These are phyloP conservation scores for Ceyx cyanopectus DNA, from an alignment of 2,113 vertebrate species.

Conservation along the genomic window DNA sequence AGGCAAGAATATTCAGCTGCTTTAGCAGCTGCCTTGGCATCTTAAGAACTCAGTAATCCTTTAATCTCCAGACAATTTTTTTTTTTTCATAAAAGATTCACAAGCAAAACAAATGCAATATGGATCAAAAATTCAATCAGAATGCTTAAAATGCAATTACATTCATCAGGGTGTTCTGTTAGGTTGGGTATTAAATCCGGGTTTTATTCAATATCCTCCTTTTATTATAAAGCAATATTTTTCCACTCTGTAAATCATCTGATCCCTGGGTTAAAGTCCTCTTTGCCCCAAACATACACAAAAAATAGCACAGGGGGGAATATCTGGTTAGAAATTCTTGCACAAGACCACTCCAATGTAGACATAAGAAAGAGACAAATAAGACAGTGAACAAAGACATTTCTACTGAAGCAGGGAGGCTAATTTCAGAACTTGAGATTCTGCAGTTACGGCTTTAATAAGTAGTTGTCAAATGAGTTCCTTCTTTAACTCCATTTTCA, in stretches of 20 bases:
- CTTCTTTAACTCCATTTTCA: slow-evolving; percentile 35
- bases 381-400: slow-evolving; percentile 7
- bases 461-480: slow-evolving; percentile 42
- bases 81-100: slow-evolving; percentile 78
- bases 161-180: slow-evolving; percentile 84
- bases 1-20: slow-evolving; percentile 78
- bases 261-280: slow-evolving; percentile 82
- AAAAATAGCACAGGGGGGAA: slow-evolving; percentile 10
- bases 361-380: slow-evolving; percentile 31
- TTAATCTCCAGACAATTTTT: slow-evolving; percentile 83
- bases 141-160: slow-evolving; percentile 88
- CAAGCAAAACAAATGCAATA: slow-evolving; percentile 86
- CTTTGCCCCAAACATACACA: slow-evolving; percentile 65
- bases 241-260: slow-evolving; percentile 82
- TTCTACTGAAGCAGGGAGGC: slow-evolving; percentile 34
- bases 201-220: slow-evolving; percentile 85
- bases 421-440: slow-evolving; percentile 59
- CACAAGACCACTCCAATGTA: not conserved
- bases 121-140: slow-evolving; percentile 88
- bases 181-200: slow-evolving; percentile 82
- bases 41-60: slow-evolving; percentile 85
- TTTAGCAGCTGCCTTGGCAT: slow-evolving; percentile 80
- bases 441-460: slow-evolving; percentile 56
- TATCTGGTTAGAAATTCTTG: slow-evolving; percentile 40
- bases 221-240: slow-evolving; percentile 85